Base-by-base conservation (phyloP, 2,888 invertebrate species). In the Cryptus viduatorius region DNA sequence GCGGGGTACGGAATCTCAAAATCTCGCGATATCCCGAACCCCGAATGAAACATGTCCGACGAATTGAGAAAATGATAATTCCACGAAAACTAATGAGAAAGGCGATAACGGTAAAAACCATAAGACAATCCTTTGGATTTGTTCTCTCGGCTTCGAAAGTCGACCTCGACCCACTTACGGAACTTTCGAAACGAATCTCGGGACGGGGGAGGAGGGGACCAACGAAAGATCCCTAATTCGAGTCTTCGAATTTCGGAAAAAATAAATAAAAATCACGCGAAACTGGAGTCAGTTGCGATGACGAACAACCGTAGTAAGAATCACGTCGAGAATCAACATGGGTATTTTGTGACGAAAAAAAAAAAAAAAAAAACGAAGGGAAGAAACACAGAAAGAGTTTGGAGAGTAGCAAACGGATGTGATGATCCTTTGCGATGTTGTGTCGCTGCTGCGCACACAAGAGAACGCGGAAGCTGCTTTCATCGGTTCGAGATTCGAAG, bases 111-210 rank as follows among this genome's bases (percentile, higher is more conserved):
- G 83, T 83, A 72, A 53, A 80, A 72, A 53, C 72, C 61, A 69
- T 46, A 73, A 79, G 68, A 81, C 81, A 78, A 84, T 84, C 81
- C 84, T 81, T 81, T 71, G 73, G 81, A 14, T 12, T 80, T 72
- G 46, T 71, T 77, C 72, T 61, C 77, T 77, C 68, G 31, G 48
- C 37, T 50, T 65, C 81, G 78, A 78, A 71, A 75, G 79, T 67
- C 81, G 84, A 82, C 84, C 84, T 84, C 84, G 84, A 84, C 84
- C 84, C 29, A 84, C 84, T 79, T 84, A 24, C 59, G 12, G 29
- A 78, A 78, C 82, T 84, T 82, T 84, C 82, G 79, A 84, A 82
- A 69, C 73, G 69, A 79, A 81, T 81, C 53, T 37, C 37, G 37
- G 37, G 1, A 37, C 37, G 37, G 8, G 37, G 8, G 37, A 37